phyloP scores from a whole-genome alignment of 1,140 invertebrate species.

The Anoplolepis gracilipes region DNA sequence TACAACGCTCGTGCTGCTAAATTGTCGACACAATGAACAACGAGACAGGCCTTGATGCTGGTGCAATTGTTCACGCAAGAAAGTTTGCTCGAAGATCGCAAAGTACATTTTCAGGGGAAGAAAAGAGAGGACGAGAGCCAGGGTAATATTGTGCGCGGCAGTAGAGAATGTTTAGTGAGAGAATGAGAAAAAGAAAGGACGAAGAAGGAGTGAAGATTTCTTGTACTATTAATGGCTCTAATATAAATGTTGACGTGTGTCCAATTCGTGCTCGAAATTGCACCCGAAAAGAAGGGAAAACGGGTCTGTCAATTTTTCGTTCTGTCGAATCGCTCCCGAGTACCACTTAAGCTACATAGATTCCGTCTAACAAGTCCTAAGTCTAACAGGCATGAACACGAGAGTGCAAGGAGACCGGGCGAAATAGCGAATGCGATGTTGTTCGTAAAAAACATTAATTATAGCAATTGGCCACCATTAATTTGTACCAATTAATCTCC shows the following conservation, averaged over 20 bases:
- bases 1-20: slow-evolving; percentile 60
- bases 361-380: slow-evolving; percentile 78
- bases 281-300: not conserved
- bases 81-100: slow-evolving; percentile 1
- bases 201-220: slow-evolving; percentile 57
- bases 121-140: not conserved
- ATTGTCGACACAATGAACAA: slow-evolving; percentile 54
- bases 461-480: not conserved
- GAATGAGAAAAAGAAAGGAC: slow-evolving; percentile 68
- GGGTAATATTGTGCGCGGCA: slow-evolving; percentile 14
- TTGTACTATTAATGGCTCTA: slow-evolving; percentile 55
- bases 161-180: slow-evolving; percentile 47
- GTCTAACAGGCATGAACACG: slow-evolving; percentile 75
- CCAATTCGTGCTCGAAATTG: slow-evolving; percentile 36
- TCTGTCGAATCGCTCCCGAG: slow-evolving; percentile 44
- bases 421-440: slow-evolving; percentile 62
- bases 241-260: slow-evolving; percentile 50
- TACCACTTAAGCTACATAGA: slow-evolving; percentile 73
- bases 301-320: slow-evolving; percentile 17
- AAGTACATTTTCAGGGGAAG: not conserved
- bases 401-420: slow-evolving; percentile 62
- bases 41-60: slow-evolving; percentile 67
- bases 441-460: slow-evolving; percentile 48
- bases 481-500: not conserved
- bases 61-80: slow-evolving; percentile 63